Conservation (phyloP, 2,113 vertebrate genomes). For the Sorex fumeus region DNA sequence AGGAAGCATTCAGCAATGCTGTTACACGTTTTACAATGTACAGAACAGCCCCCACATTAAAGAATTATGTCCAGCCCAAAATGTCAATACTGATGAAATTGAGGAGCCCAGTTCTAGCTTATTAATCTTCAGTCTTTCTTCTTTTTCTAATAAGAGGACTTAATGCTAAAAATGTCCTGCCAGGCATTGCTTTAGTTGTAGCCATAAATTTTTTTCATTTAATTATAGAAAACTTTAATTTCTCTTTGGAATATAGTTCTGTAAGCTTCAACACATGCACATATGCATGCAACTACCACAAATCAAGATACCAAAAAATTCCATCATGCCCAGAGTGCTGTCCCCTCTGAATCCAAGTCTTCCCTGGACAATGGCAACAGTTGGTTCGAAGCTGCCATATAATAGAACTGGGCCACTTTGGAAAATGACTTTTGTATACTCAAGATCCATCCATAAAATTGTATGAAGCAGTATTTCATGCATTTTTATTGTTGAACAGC, state of each 20-base stretch:
- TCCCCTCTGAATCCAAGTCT: neutral
- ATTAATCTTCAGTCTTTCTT: constrained; percentile 55
- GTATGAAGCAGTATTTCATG: neutral
- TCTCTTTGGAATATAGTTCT: neutral
- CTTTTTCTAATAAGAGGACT: constrained; percentile 27
- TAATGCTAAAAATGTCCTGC: constrained; percentile 18
- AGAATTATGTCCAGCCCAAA: neutral
- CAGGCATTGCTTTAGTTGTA: neutral
- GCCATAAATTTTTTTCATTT: constrained; percentile 50
- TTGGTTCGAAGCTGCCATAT: neutral
- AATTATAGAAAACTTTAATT: constrained; percentile 32
- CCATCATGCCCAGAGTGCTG: neutral
- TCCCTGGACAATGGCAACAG: too few relatives aligned
- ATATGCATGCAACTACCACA: neutral
- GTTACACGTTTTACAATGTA: neutral
- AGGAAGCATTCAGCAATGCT: neutral
- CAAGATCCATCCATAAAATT: neutral
- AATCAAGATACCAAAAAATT: neutral
- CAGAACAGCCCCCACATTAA: neutral
- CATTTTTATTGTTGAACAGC: neutral
- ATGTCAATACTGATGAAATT: neutral
- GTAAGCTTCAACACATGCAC: neutral
- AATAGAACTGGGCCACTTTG: neutral
- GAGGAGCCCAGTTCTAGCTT: neutral
- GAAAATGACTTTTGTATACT: constrained; percentile 26